Evolutionary conservation across 2,113 vertebrate species (phyloP), one percentile per base, ranked within the genome.

Genomic region (Dicaeum eximium): DNA sequence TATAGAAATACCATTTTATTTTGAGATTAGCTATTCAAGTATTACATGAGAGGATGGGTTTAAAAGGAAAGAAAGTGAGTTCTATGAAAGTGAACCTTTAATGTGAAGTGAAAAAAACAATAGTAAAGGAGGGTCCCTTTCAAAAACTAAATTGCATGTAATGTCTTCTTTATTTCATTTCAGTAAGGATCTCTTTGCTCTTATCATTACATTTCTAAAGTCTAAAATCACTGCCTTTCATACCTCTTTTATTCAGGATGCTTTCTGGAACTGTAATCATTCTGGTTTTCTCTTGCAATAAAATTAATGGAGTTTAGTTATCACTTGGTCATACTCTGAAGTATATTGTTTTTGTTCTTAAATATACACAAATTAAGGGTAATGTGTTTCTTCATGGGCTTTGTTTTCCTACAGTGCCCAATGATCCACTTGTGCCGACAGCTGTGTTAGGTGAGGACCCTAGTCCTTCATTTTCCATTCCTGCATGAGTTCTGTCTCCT

Each of bases 361-460:
- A 95, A 95, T 86, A 82, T 91, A 90, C 67, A 74, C 48, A 94
- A 82, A 91, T 93, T 93, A 91, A 97, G 95, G 97, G 79, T 96
- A 95, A 89, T 93, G 58, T 83, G 60, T 97, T 97, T 98, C 97
- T 98, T 98, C 98, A 98, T 97, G 97, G 92, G 98, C 97, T 99
- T 98, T 99, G 97, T 99, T 98, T 98, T 98, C 97, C 98, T 95
- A 25, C 99, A 99, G 99, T 99, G 98, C 99, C 99, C 98, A 99
- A 99, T 98, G 99, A 99, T 94, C 99, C 99, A 78, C 99, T 99
- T 98, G 99, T 99, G 97, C 99, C 99, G 92, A 99, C 99, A 57
- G 99, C 99, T 95, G 99, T 99, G 98, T 98, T 99, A 99, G 99
- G 99, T 99, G 99, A 99, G 99, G 98, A 97, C 96, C 80, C 81